phyloP scores from a whole-genome alignment of 2,888 invertebrate genomes.

The Eupithecia tripunctaria region DNA sequence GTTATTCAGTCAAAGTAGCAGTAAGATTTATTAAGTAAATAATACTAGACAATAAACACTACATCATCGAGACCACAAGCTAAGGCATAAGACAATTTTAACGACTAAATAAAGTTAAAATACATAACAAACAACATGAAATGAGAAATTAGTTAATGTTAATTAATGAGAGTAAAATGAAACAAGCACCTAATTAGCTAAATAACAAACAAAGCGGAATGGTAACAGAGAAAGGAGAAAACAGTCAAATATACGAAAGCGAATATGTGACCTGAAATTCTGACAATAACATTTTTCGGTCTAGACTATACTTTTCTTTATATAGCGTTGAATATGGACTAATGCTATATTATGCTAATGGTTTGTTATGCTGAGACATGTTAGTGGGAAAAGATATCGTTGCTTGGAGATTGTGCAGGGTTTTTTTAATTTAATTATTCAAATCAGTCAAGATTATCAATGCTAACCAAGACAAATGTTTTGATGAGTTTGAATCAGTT shows the following conservation, averaged over 20 bases:
- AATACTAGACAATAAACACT: no score
- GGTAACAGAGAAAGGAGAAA: slow-evolving; percentile 10
- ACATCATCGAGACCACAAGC: no score
- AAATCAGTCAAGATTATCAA: no score
- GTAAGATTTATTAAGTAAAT: no score
- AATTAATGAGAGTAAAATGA: slow-evolving; percentile 2
- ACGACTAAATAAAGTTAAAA: not conserved
- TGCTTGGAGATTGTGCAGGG: no score
- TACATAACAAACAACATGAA: not conserved
- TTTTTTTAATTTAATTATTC: no score
- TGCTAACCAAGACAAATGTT: no score
- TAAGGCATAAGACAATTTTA: not conserved
- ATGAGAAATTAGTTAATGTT: not conserved
- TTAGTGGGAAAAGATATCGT: not conserved
- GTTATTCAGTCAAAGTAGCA: no score
- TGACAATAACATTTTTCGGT: slow-evolving; percentile 9
- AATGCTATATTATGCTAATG: not conserved
- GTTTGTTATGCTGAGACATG: slow-evolving; percentile 5
- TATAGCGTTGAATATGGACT: not conserved
- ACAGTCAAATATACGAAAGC: slow-evolving; percentile 6
- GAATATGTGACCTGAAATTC: slow-evolving; percentile 11
- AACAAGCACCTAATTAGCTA: not conserved
- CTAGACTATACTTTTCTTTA: slow-evolving; percentile 10
- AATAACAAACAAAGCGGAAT: slow-evolving; percentile 3
- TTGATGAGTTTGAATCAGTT: not conserved